These are phyloP conservation scores for Pararge aegeria DNA, from an alignment of 1,140 invertebrate genomes.

Conservation along the genomic window DNA sequence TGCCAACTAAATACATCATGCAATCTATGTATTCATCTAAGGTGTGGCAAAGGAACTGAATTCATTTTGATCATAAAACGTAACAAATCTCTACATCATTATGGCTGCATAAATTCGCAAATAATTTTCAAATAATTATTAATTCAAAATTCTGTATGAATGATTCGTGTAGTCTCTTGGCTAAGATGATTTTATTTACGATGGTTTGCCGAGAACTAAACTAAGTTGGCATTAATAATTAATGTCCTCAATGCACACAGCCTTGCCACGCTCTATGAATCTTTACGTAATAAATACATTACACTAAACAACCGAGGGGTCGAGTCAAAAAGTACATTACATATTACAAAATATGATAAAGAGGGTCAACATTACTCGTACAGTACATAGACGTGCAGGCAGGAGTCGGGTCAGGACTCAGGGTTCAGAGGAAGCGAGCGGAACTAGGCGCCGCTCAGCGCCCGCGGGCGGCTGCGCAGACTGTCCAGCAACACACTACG, in stretches of 20 bases:
- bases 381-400: constrained; percentile 72
- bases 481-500: constrained; percentile 73
- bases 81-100: constrained; percentile 61
- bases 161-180: constrained; percentile 62
- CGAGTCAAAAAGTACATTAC: constrained; percentile 71
- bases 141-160: constrained; percentile 58
- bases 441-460: too few species aligned
- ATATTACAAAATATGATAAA: constrained; percentile 69
- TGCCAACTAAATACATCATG: constrained; percentile 59
- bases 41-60: constrained; percentile 78
- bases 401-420: constrained; percentile 52
- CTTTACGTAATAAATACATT: constrained; percentile 66
- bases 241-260: constrained; percentile 83
- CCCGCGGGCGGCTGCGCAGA: constrained; percentile 4
- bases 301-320: constrained; percentile 74
- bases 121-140: constrained; percentile 59
- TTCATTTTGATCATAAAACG: constrained; percentile 63
- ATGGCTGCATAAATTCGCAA: constrained; percentile 60
- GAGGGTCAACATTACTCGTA: constrained; percentile 74
- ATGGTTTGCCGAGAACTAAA: constrained; percentile 72
- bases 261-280: constrained; percentile 84
- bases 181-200: constrained; percentile 73
- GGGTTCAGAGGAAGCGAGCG: constrained; percentile 42
- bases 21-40: constrained; percentile 72
- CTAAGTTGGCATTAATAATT: constrained; percentile 70